A percentile compares a stretch with the other conserved stretches of the same genome.
Evolutionary conservation across 2,888 invertebrate species (phyloP).

Genomic region (Melanchra persicariae): DNA sequence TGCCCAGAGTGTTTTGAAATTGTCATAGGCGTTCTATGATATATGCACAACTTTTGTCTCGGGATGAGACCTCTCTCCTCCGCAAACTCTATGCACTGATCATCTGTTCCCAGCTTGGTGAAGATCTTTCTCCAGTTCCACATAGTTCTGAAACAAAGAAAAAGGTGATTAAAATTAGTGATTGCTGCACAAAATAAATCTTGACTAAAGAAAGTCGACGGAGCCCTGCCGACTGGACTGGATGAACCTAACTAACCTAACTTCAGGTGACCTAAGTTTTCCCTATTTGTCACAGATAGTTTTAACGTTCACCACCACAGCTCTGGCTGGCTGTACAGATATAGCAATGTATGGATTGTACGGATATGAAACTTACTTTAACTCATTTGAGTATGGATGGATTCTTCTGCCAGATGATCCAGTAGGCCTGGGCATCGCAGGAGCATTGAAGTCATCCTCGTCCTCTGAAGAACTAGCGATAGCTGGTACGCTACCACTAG

Average conservation of each 20-base stretch:
- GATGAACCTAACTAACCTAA: too few species aligned
- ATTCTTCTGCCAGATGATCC: background rate
- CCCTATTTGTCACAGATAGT: too few species aligned
- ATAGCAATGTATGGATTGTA: too few species aligned
- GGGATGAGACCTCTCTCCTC: constrained; percentile 22
- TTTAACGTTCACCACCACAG: too few species aligned
- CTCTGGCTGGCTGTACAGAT: too few species aligned
- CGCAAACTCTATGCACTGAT: constrained; percentile 1
- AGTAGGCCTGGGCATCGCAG: background rate
- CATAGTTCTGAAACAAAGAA: constrained; percentile 8
- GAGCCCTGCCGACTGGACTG: too few species aligned
- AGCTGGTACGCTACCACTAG: too few species aligned
- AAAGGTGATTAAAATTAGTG: background rate
- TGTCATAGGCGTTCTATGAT: background rate
- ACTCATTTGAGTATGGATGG: background rate
- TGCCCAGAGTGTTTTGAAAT: background rate
- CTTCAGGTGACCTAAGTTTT: too few species aligned
- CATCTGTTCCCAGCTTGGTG: background rate
- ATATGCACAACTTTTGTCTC: background rate
- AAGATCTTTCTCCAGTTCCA: constrained; percentile 26
- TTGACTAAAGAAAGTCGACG: too few species aligned
- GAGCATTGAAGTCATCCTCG: too few species aligned
- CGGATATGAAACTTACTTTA: background rate
- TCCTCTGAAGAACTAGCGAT: too few species aligned
- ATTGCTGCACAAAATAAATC: too few species aligned